Evolutionary conservation across 2,888 invertebrate species (phyloP), one percentile per base, ranked within the genome.

Genomic region (Pseudoips prasinana): DNA sequence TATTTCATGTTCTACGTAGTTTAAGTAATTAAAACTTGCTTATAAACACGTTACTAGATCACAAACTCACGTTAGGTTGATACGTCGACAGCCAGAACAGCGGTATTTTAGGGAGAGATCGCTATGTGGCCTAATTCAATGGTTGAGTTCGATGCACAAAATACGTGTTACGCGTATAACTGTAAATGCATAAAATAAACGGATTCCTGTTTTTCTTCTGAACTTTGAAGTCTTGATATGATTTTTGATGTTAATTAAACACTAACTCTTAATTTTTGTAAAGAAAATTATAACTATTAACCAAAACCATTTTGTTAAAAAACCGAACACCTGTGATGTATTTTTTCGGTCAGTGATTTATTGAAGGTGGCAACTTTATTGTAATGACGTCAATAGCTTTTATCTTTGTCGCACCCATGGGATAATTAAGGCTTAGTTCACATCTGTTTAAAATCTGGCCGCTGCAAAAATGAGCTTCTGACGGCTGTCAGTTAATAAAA

Each of bases 71-170:
- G 69, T 71, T 71, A 74, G 64, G 78, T 84, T 88, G 83, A 88
- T 89, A 89, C 89, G 89, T 89, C 89, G 88, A 89, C 88, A 88
- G 69, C 84, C 86, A 84, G 85, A 87, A 81, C 88, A 88, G 89
- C 89, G 89, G 89, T 89, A 89, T 88, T 88, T 89, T 86, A 89
- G 89, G 89, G 89, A 89, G 89, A 89, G 88, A 89, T 89, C 88
- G 89, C 89, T 89, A 89, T 89, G 89, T 89, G 89, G 89, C 89
- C 89, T 89, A 89, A 89, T 89, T 89, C 88, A 84, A 84, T 83
- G 83, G 83, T 83, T 72, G 73, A 86, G 82, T 87, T 87, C 81
- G 85, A 86, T 88, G 85, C 87, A 88, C 88, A 87, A 88, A 86
- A 88, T 88, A 87, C 86, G 87, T 88, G 87, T 87, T 87, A 86